Evolutionary conservation across 2,888 invertebrate species (phyloP).

Genomic region (Gastracanthus pulcherrimus): DNA sequence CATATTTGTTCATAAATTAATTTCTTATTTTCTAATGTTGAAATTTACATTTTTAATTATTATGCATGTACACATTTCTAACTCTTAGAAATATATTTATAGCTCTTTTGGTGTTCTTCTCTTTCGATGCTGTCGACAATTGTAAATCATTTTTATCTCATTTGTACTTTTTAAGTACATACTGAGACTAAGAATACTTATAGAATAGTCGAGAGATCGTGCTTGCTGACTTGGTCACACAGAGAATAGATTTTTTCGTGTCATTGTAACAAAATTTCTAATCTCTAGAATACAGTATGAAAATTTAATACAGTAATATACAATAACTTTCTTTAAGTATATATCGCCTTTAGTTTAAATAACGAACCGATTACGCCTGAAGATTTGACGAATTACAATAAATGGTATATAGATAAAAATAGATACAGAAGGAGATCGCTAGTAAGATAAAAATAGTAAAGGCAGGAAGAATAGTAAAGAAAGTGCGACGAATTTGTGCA

Average conservation of each 20-base stretch:
- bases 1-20: too few species aligned
- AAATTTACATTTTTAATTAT: background rate
- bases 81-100: background rate
- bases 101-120: background rate
- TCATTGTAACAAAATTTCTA: background rate
- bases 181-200: too few species aligned
- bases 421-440: background rate
- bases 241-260: too few species aligned
- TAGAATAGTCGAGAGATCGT: too few species aligned
- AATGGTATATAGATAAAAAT: background rate
- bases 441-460: conserved; percentile 25
- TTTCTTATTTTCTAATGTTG: background rate
- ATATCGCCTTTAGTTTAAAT: background rate
- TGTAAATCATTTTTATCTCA: too few species aligned
- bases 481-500: conserved; percentile 31
- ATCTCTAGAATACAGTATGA: background rate
- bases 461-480: conserved; percentile 27
- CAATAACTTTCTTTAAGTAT: background rate
- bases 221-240: background rate
- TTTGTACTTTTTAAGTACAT: too few species aligned
- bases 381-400: background rate
- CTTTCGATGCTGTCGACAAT: too few species aligned
- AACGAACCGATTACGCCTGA: background rate
- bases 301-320: background rate
- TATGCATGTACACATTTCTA: background rate